Evolutionary conservation across 2,888 invertebrate species (phyloP).

Genomic region (Orthosia cruda): DNA sequence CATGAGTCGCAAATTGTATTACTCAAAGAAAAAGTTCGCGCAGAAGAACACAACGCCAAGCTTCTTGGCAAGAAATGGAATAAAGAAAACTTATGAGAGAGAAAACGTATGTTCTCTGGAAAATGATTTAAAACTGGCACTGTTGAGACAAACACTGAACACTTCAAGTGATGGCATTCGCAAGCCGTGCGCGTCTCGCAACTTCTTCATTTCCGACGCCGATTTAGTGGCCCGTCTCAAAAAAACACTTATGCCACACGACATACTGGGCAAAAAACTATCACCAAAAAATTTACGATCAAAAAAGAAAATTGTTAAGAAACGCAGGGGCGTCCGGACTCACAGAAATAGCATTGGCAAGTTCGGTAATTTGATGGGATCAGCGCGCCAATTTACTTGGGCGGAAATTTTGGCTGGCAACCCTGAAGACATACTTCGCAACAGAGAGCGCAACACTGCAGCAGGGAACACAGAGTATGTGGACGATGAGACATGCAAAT

Average conservation of each 20-base stretch:
- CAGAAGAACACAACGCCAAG: slow-evolving; percentile 86
- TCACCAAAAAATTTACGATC: slow-evolving; percentile 93
- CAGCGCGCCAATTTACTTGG: slow-evolving; percentile 93
- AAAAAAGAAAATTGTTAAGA: slow-evolving; percentile 88
- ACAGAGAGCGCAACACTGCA: slow-evolving; percentile 80
- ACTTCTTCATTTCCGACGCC: slow-evolving; percentile 89
- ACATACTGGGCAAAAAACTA: slow-evolving; percentile 88
- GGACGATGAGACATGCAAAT: slow-evolving; percentile 86
- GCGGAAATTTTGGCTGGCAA: slow-evolving; percentile 93
- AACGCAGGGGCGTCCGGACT: slow-evolving; percentile 87
- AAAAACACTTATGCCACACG: slow-evolving; percentile 90
- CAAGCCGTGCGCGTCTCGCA: slow-evolving; percentile 88
- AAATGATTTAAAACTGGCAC: slow-evolving; percentile 86
- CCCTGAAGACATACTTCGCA: slow-evolving; percentile 93
- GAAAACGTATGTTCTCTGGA: slow-evolving; percentile 88
- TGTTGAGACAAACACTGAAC: slow-evolving; percentile 87
- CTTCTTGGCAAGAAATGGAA: slow-evolving; percentile 84
- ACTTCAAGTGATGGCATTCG: slow-evolving; percentile 87
- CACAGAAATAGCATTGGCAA: slow-evolving; percentile 89
- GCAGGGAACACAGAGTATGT: slow-evolving; percentile 73
- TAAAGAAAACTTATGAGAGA: slow-evolving; percentile 85
- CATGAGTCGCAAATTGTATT: slow-evolving; percentile 82
- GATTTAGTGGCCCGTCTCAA: slow-evolving; percentile 88
- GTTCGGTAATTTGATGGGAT: slow-evolving; percentile 90
- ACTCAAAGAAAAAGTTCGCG: slow-evolving; percentile 83